Evolutionary conservation across 23 tunicate genomes (phyloP).

Genomic region (Corella eumyota): DNA sequence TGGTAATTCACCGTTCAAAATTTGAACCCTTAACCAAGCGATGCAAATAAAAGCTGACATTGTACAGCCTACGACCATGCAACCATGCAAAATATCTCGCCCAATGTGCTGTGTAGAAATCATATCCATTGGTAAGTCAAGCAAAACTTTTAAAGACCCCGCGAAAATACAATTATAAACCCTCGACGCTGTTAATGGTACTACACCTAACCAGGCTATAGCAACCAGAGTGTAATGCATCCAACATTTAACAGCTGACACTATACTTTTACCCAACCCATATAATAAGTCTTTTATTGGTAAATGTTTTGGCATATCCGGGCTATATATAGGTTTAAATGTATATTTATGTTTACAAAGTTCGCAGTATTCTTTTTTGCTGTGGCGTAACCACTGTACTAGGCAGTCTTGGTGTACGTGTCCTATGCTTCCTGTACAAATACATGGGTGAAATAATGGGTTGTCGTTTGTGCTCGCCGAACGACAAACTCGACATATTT

Average conservation of each 20-base stretch:
- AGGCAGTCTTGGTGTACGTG: constrained; percentile 82
- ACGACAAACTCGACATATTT: constrained; percentile 78
- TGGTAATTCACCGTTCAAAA: constrained; percentile 75
- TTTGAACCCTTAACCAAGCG: constrained; percentile 67
- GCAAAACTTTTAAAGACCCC: constrained; percentile 31
- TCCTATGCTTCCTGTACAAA: constrained; percentile 81
- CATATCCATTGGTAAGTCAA: constrained; percentile 59
- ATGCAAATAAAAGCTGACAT: constrained; percentile 53
- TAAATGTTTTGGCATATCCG: constrained; percentile 68
- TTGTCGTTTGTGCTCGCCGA: constrained; percentile 38
- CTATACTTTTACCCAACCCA: constrained; percentile 49
- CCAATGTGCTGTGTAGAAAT: constrained; percentile 39
- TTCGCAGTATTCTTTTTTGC: constrained; percentile 82
- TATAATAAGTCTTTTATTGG: constrained; percentile 48
- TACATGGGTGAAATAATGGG: constrained; percentile 84
- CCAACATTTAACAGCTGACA: constrained; percentile 75
- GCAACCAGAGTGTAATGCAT: constrained; percentile 87
- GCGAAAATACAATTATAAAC: constrained; percentile 67
- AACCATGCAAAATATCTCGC: constrained; percentile 55
- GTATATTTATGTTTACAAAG: constrained; percentile 76
- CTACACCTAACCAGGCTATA: constrained; percentile 83
- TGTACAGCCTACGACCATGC: constrained; percentile 66
- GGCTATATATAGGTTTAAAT: constrained; percentile 85
- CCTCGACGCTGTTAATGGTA: constrained; percentile 64
- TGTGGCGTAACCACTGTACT: constrained; percentile 57